phyloP scores from a whole-genome alignment of 2,113 vertebrate genomes.

The Arenaria interpres region DNA sequence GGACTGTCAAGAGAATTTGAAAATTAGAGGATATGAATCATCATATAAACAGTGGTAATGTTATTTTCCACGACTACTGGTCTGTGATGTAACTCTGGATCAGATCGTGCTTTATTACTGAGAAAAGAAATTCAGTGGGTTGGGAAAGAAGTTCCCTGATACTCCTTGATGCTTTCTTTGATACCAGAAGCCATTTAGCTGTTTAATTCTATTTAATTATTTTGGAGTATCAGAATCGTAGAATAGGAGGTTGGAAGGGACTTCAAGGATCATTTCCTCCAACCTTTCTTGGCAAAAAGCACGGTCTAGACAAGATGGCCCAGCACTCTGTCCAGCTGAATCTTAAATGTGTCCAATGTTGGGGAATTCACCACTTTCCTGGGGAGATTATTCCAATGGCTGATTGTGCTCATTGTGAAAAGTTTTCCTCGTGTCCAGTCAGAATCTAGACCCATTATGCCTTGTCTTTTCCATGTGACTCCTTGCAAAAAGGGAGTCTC shows the following conservation, averaged over 20 bases:
- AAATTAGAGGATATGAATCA: slow-evolving; percentile 27
- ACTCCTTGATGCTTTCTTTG: neutral
- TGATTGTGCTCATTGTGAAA: neutral
- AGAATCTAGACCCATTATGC: neutral
- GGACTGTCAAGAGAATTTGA: slow-evolving; percentile 5
- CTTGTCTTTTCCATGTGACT: neutral
- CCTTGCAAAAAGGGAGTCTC: neutral
- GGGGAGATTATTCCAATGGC: neutral
- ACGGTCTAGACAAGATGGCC: neutral
- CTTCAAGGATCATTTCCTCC: neutral
- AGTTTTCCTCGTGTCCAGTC: neutral
- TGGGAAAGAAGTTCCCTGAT: neutral
- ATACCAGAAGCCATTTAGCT: neutral
- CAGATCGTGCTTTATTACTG: neutral
- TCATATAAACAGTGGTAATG: neutral
- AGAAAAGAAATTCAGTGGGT: neutral
- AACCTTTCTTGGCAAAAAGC: neutral
- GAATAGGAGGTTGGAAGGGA: neutral
- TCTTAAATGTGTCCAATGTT: neutral
- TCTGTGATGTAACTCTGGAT: neutral
- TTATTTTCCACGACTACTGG: slow-evolving; percentile 16
- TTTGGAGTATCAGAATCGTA: neutral
- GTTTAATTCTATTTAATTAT: neutral
- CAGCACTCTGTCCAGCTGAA: neutral
- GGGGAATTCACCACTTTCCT: neutral